A percentile compares a stretch with the other conserved stretches of the same genome.
Evolutionary conservation across 2,113 vertebrate species (phyloP).

Genomic region (Etheostoma spectabile): DNA sequence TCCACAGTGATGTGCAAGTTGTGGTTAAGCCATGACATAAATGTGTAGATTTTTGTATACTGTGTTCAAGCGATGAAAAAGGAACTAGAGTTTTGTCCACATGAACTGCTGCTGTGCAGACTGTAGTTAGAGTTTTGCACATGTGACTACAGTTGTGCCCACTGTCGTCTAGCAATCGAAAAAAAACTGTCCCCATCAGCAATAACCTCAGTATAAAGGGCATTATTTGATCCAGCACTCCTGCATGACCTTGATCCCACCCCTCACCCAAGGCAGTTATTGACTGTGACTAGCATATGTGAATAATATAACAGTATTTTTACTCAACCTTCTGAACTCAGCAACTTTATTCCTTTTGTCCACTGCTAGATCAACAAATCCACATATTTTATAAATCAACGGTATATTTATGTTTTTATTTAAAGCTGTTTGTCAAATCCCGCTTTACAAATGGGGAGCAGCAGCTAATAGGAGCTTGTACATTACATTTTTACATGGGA

Average conservation of each 20-base stretch:
- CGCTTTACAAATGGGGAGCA: not conserved
- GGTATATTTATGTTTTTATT: conserved; percentile 24
- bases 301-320: not conserved
- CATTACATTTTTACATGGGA: not conserved
- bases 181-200: conserved; percentile 1
- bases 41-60: too few relatives aligned
- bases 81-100: too few relatives aligned
- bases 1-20: too few relatives aligned
- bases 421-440: not conserved
- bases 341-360: conserved; percentile 29
- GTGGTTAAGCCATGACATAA: too few relatives aligned
- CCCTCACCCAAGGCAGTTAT: conserved; percentile 50
- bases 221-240: conserved; percentile 38
- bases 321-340: conserved; percentile 48
- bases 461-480: not conserved
- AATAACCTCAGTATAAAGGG: conserved; percentile 15
- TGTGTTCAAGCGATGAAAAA: too few relatives aligned
- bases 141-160: too few relatives aligned
- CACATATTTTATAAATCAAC: conserved; percentile 15
- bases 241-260: conserved; percentile 34
- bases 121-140: too few relatives aligned
- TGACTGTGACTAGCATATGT: conserved; percentile 28
- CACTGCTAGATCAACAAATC: conserved; percentile 19
- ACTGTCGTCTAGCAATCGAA: too few relatives aligned
- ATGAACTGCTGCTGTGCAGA: too few relatives aligned